Conservation (phyloP, 2,888 invertebrate genomes). For the Pasiphila rectangulata region DNA sequence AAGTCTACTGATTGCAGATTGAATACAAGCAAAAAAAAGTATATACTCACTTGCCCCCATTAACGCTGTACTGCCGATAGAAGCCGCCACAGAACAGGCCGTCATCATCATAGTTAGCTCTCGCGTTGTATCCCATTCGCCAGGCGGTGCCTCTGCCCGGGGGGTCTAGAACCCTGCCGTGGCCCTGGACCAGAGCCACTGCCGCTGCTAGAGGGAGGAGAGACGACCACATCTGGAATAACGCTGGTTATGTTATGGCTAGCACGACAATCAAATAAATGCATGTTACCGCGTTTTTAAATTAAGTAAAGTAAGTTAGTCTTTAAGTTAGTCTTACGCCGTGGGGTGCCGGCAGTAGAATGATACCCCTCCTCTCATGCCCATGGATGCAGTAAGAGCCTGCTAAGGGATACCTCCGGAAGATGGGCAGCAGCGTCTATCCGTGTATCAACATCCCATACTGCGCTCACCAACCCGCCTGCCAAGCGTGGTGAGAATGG, state of each 20-base stretch:
- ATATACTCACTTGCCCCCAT: constrained; percentile 85
- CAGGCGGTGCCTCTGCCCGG: constrained; percentile 90
- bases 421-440: too few relatives aligned
- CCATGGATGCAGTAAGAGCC: too few relatives aligned
- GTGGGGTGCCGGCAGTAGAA: neutral
- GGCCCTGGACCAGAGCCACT: constrained; percentile 63
- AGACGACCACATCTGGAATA: constrained; percentile 29
- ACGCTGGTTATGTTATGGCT: neutral
- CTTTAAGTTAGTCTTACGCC: neutral
- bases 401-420: too few relatives aligned
- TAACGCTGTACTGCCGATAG: constrained; percentile 86
- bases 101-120: constrained; percentile 90
- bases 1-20: too few relatives aligned
- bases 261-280: neutral
- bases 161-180: constrained; percentile 87
- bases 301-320: too few relatives aligned
- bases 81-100: constrained; percentile 91
- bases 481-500: too few relatives aligned
- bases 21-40: too few relatives aligned
- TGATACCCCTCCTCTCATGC: neutral
- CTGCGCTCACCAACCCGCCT: too few relatives aligned
- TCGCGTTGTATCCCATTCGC: constrained; percentile 88
- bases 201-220: constrained; percentile 23
- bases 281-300: too few relatives aligned
- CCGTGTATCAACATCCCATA: too few relatives aligned